Conservation (phyloP, 2,113 vertebrate genomes). For the Lophius piscatorius region DNA sequence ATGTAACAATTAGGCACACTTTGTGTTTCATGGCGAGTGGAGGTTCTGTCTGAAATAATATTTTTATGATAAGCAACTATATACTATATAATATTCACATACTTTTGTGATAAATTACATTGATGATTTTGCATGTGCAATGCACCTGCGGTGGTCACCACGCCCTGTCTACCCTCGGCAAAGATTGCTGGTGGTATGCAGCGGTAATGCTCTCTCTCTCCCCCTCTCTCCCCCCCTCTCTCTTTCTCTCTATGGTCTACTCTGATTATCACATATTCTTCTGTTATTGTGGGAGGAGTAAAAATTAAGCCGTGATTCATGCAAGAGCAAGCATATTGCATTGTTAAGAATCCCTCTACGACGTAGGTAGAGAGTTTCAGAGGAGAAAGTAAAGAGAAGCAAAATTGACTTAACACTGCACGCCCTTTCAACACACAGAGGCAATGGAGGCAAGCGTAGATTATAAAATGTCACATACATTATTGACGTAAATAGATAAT, state of each 20-base stretch:
- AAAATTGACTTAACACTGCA: background rate
- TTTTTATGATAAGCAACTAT: background rate
- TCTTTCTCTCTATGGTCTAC: too few species aligned
- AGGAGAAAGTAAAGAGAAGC: conserved; percentile 2
- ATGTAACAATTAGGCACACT: conserved; percentile 1
- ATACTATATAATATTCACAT: too few species aligned
- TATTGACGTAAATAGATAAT: background rate
- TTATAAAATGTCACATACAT: too few species aligned
- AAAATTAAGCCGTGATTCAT: background rate
- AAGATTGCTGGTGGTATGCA: conserved; percentile 24
- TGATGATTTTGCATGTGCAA: too few species aligned
- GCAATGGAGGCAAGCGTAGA: background rate
- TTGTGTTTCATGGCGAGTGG: background rate
- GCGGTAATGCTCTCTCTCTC: too few species aligned
- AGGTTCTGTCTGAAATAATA: background rate
- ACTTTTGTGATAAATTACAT: too few species aligned
- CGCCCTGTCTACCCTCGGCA: conserved; percentile 11
- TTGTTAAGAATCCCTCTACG: conserved; percentile 9
- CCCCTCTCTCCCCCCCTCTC: too few species aligned
- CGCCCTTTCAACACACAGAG: background rate
- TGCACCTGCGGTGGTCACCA: conserved; percentile 31
- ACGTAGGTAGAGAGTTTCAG: background rate
- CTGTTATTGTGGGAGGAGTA: too few species aligned
- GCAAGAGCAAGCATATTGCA: conserved; percentile 11
- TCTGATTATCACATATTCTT: too few species aligned